phyloP scores from a whole-genome alignment of 2,797 vertebrate genomes.

The Vireo griseus region DNA sequence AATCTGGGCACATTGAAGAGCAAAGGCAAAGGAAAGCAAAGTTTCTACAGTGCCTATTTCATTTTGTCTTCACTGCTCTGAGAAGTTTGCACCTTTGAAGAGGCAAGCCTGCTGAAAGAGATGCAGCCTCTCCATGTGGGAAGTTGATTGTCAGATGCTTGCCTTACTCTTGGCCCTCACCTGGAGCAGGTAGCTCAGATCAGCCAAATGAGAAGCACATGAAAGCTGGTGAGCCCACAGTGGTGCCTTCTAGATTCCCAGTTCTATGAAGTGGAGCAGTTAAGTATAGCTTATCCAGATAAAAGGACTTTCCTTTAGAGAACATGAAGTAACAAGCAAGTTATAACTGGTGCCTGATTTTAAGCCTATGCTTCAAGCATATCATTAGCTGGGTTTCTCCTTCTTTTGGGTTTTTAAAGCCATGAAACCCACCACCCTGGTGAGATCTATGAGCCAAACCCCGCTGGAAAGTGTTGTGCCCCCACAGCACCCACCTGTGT shows the following conservation, averaged over 20 bases:
- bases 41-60: neutral
- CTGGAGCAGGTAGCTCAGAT: neutral
- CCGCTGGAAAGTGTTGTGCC: conserved; percentile 4
- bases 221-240: neutral
- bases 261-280: neutral
- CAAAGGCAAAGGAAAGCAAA: neutral
- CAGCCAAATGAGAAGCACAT: neutral
- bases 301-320: conserved; percentile 38
- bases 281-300: conserved; percentile 20
- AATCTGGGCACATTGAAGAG: neutral
- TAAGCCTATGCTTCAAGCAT: neutral
- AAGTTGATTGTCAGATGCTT: neutral
- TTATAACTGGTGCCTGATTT: neutral
- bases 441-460: neutral
- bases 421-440: neutral
- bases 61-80: neutral
- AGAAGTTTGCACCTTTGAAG: neutral
- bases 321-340: conserved; percentile 30
- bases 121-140: neutral
- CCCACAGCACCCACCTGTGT: conserved; percentile 18
- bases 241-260: neutral
- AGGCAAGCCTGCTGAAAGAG: neutral
- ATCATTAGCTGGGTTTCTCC: neutral
- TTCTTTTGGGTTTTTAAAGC: neutral
- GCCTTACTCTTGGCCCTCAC: neutral